Base-by-base conservation (phyloP, 2,113 vertebrate genomes). In the Glareola pratincola region DNA sequence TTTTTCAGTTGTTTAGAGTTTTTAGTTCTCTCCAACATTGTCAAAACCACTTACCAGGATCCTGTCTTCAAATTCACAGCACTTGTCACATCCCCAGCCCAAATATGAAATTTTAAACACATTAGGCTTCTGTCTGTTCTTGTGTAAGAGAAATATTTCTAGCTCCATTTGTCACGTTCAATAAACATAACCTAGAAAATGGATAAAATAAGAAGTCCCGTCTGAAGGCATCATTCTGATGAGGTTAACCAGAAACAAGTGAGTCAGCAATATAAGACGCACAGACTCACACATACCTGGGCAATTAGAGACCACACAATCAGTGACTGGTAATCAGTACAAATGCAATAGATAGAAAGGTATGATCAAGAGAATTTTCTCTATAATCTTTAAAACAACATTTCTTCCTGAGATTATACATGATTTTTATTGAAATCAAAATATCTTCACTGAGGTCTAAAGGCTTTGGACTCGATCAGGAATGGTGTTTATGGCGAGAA, bases 51-150 rank as follows among this genome's bases (percentile, higher is more conserved):
- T 97, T 75, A 68, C 7, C 8, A 72, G 4, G 29, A 56, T 79
- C 23, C 62, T 68, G 5, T 75, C 85, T 76, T 83, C 57, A 60
- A 53, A 72, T 62, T 76, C 88, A 89, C 41, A 93, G 16, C 39
- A 20, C 26, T 67, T 85, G 51, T 87, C 84, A 78, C 20, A 68
- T 36, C 8, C 23, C 5, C 17, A 60, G 14, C 18, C 43, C 48
- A 68, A 85, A 85, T 39, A 92, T 76, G 14, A 91, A 94, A 82
- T 73, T 92, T 84, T 95, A 94, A 96, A 93, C 14, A 39, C 45
- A 16, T 91, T 87, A 78, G 5, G 29, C 26, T 81, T 82, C 53
- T 87, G 47, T 68, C 60, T 91, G 41, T 83, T 92, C 51, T 81
- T 76, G 21, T 67, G 48, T 41, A 75, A 75, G 18, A 51, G 10